Percentiles rank a stretch among this genome's conserved stretches.
Conservation (phyloP, 2,888 invertebrate genomes). For the Dasypolia templi region DNA sequence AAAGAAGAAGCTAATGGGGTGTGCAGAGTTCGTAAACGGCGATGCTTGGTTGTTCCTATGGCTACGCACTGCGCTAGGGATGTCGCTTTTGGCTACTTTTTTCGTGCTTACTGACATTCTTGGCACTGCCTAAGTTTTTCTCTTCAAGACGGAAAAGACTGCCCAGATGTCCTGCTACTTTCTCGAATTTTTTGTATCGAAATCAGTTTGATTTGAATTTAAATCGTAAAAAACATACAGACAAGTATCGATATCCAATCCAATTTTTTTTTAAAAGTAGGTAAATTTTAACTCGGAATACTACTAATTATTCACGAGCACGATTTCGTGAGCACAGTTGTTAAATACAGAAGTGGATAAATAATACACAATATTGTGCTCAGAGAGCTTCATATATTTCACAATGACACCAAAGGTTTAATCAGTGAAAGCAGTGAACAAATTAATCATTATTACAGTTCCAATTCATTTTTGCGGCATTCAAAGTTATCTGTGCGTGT, state of each 20-base stretch:
- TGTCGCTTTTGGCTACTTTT: background rate
- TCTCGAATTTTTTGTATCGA: background rate
- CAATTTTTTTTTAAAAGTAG: background rate
- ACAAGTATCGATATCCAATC: background rate
- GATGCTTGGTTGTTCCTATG: conserved; percentile 37
- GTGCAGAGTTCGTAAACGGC: conserved; percentile 51
- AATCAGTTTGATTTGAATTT: background rate
- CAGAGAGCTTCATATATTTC: conserved; percentile 20
- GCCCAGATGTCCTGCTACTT: background rate
- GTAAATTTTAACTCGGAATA: background rate
- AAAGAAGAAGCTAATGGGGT: conserved; percentile 51
- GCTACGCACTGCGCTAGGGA: conserved; percentile 16
- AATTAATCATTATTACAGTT: conserved; percentile 52
- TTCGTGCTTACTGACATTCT: background rate
- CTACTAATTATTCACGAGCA: conserved; percentile 2
- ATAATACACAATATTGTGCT: conserved; percentile 19
- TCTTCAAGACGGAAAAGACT: background rate
- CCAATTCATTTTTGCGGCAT: conserved; percentile 45
- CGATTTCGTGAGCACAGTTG: conserved; percentile 4
- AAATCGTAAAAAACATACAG: background rate
- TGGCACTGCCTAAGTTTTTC: background rate
- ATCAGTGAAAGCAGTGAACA: conserved; percentile 29
- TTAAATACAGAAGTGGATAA: conserved; percentile 26
- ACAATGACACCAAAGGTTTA: conserved; percentile 34
- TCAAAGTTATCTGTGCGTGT: conserved; percentile 52